Conservation (phyloP, 2,797 vertebrate genomes). For the Mus minutoides region DNA sequence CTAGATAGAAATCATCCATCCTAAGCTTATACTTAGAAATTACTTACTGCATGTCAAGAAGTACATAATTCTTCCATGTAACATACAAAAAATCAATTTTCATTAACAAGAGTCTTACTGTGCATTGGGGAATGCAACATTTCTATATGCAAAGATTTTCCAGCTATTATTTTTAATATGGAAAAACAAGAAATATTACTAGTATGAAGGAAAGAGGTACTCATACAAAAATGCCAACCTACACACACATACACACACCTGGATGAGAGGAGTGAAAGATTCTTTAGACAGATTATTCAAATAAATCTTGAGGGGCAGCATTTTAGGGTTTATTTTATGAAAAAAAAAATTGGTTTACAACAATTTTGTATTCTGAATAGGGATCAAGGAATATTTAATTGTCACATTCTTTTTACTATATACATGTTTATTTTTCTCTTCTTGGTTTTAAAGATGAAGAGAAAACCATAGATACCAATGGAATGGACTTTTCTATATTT, state of each 20-base stretch:
- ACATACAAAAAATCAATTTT: conserved; percentile 68
- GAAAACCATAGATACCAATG: not conserved
- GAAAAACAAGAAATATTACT: conserved; percentile 3
- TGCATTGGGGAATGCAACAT: not conserved
- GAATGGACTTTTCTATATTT: not conserved
- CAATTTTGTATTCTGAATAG: conserved; percentile 21
- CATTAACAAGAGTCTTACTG: conserved; percentile 39
- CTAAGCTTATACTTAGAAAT: conserved; percentile 46
- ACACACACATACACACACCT: not conserved
- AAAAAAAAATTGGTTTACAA: conserved; percentile 36
- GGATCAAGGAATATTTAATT: conserved; percentile 27
- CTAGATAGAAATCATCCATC: conserved; percentile 18
- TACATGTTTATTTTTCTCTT: not conserved
- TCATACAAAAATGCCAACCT: not conserved
- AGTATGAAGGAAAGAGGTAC: not conserved
- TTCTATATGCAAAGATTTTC: conserved; percentile 41
- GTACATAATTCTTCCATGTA: conserved; percentile 53
- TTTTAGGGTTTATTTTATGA: conserved; percentile 46
- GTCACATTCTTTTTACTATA: not conserved
- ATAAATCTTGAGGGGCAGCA: conserved; percentile 8
- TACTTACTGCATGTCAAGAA: conserved; percentile 35
- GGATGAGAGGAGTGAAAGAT: conserved; percentile 14
- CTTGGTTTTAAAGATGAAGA: conserved; percentile 33
- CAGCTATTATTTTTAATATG: conserved; percentile 36
- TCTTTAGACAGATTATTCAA: conserved; percentile 12